Percentiles rank a stretch among this genome's conserved stretches.
Conservation (phyloP, 1,140 invertebrate genomes). For the Cotesia typhae region DNA sequence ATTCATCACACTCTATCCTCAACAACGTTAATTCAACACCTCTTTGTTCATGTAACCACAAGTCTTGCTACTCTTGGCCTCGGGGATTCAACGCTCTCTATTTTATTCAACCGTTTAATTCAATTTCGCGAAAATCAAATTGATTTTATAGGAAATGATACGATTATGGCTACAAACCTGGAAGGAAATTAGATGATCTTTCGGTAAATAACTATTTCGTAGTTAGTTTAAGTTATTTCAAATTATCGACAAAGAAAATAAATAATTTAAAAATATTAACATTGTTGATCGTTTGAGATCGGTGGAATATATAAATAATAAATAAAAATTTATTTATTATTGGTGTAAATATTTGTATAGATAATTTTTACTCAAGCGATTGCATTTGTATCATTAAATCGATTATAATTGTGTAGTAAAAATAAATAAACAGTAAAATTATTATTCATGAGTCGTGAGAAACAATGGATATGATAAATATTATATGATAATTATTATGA, state of each 20-base stretch:
- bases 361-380: constrained; percentile 48
- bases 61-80: constrained; percentile 2
- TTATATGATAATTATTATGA: no score
- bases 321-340: not conserved
- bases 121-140: not conserved
- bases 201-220: not conserved
- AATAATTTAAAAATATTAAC: not conserved
- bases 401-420: constrained; percentile 15
- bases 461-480: not conserved
- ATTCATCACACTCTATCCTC: constrained; percentile 48
- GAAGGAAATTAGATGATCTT: not conserved
- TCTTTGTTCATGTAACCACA: constrained; percentile 20
- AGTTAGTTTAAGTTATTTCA: not conserved
- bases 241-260: constrained; percentile 3
- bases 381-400: constrained; percentile 26
- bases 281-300: not conserved
- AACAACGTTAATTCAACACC: constrained; percentile 45
- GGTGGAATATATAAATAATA: constrained; percentile 9
- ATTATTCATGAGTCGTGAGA: not conserved
- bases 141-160: constrained; percentile 15
- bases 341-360: constrained; percentile 64
- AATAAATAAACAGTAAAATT: not conserved
- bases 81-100: not conserved
- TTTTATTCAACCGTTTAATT: constrained; percentile 20
- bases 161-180: not conserved